Evolutionary conservation across 1,140 invertebrate species (phyloP).

Genomic region (Coboldia fuscipes): DNA sequence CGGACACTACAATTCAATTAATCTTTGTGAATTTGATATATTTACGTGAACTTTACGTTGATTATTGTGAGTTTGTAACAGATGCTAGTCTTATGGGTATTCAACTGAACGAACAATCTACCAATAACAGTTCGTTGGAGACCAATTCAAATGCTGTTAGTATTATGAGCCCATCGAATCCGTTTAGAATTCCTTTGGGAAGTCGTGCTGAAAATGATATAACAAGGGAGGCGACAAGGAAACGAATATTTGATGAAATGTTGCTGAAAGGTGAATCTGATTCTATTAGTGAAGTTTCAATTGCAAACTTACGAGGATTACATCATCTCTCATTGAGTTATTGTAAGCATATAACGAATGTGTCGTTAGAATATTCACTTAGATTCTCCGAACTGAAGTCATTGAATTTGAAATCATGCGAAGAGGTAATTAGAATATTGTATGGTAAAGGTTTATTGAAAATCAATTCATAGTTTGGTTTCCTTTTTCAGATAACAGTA

Average conservation of each 20-base stretch:
- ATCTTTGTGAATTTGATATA: conserved; percentile 35
- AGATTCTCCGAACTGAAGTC: conserved; percentile 34
- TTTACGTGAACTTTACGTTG: conserved; percentile 34
- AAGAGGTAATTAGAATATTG: conserved; percentile 11
- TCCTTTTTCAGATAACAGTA: background rate
- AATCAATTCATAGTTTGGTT: background rate
- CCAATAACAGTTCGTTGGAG: conserved; percentile 6
- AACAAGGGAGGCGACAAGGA: conserved; percentile 34
- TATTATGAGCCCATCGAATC: conserved; percentile 1
- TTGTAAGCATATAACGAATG: conserved; percentile 46
- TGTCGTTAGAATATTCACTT: conserved; percentile 41
- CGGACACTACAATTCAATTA: conserved; percentile 37
- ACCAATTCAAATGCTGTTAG: background rate
- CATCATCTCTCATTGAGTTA: conserved; percentile 34
- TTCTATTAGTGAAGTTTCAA: conserved; percentile 23
- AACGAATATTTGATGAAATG: conserved; percentile 33
- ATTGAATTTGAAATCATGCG: conserved; percentile 40
- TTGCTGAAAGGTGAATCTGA: conserved; percentile 29
- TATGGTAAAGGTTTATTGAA: background rate
- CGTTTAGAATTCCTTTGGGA: conserved; percentile 30
- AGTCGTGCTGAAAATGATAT: conserved; percentile 43
- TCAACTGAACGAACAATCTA: conserved; percentile 21
- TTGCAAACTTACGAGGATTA: conserved; percentile 31
- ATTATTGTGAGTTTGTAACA: conserved; percentile 37
- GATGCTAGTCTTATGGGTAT: conserved; percentile 44